Evolutionary conservation across 2,797 vertebrate species (phyloP).

Genomic region (Cirrhinus molitorella): DNA sequence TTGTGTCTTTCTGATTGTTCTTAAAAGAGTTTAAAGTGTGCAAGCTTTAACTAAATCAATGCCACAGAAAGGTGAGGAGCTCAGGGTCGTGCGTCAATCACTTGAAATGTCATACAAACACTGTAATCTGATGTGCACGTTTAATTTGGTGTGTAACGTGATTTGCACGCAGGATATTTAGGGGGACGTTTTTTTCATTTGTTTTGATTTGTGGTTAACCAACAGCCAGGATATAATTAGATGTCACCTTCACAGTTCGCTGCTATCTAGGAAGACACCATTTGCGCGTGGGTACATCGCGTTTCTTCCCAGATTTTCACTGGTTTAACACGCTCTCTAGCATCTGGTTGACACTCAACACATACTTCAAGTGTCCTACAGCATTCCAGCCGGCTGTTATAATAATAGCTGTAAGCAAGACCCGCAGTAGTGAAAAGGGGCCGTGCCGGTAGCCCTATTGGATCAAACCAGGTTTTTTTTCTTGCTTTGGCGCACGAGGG

Average conservation of each 20-base stretch:
- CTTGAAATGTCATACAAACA: neutral
- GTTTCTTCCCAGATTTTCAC: constrained; percentile 1
- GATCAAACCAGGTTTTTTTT: constrained; percentile 74
- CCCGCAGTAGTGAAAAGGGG: constrained; percentile 47
- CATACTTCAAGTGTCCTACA: constrained; percentile 42
- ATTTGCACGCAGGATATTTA: neutral
- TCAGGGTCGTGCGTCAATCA: neutral
- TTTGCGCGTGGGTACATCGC: constrained; percentile 3
- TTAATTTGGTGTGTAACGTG: neutral
- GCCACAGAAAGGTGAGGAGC: neutral
- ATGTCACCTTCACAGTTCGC: neutral
- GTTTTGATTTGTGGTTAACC: neutral
- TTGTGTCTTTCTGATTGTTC: neutral
- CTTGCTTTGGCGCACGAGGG: constrained; percentile 79
- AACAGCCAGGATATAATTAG: neutral
- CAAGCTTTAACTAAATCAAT: neutral
- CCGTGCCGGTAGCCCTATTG: constrained; percentile 79
- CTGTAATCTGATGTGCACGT: neutral
- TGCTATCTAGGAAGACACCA: neutral
- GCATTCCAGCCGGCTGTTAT: constrained; percentile 49
- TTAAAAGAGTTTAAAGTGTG: neutral
- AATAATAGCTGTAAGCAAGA: constrained; percentile 63
- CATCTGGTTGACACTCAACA: constrained; percentile 37
- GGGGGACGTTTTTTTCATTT: neutral
- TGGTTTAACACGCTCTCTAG: constrained; percentile 23